Evolutionary conservation across 2,888 invertebrate genomes (phyloP), one percentile per base, ranked within the genome.

Genomic region (Cacoxenus indagator): DNA sequence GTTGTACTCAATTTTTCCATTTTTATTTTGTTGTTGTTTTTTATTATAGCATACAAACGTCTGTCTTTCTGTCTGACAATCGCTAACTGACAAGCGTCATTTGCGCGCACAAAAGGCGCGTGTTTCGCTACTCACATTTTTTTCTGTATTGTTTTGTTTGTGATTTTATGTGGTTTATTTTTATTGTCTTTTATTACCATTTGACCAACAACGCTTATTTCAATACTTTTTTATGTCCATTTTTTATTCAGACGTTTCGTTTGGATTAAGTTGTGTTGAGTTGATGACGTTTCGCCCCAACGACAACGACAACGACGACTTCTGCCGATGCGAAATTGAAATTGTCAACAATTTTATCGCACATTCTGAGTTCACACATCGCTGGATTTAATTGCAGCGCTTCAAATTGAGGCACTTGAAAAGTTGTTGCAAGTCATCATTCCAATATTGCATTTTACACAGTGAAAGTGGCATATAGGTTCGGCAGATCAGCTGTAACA

Each of bases 281-380:
- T n/a, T n/a, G n/a, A n/a, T n/a, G n/a, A n/a, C n/a, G n/a, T n/a
- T n/a, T n/a, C n/a, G n/a, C n/a, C n/a, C n/a, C n/a, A n/a, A n/a
- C n/a, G n/a, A n/a, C n/a, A n/a, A n/a, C n/a, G n/a, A n/a, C n/a
- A n/a, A n/a, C 37, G 71, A 76, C 73, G 72, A 67, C 74, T 76
- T 75, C 72, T 80, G 78, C 81, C 71, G 76, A 77, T 79, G n/a
- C 82, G 79, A 82, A 85, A 84, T 81, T 84, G 81, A 81, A 79
- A 84, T 84, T 82, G 82, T 71, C 77, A 78, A 83, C 86, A 85
- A 85, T 85, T 80, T 85, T 87, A 87, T 87, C 87, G 74, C 76
- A 71, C 75, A 81, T 85, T 85, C 86, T 83, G 84, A 85, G 85
- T 87, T 87, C 82, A 86, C 87, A 86, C 87, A 87, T 87, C 87